Evolutionary conservation across 2,797 vertebrate species (phyloP), one percentile per base, ranked within the genome.

Genomic region (Rousettus madagascariensis): DNA sequence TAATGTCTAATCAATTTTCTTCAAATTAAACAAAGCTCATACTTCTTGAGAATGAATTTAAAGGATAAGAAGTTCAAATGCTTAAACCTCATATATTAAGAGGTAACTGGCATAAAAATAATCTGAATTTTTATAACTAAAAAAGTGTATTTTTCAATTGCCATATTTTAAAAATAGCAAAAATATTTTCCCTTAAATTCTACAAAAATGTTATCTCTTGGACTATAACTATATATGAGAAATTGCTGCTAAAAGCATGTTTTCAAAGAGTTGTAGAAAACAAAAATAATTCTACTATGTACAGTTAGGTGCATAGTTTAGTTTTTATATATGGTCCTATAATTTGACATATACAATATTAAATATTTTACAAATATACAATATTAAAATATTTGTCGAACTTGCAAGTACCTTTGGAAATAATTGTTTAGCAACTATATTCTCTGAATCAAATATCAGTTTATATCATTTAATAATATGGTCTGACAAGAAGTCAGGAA

Each of bases 11-110:
- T 63, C 41, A 85, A 75, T 80, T 95, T 92, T 92, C 43, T 86
- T 94, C 41, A 89, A 86, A 90, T 61, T 74, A 85, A 91, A 77
- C n/a, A 84, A 94, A 96, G 65, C 36, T 33, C 10, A 68, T 75
- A 80, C 1, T 61, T 92, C 80, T 4, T 87, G 11, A 87, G 46
- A 77, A 46, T 71, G 46, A 15, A 69, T 59, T 95, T 86, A 93
- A 90, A 82, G 10, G 43, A 24, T 30, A 78, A 79, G n/a, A 74
- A 92, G 49, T 66, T 84, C 85, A 41, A 85, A 79, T 78, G 72
- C 4, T 20, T 85, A 92, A 59, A 16, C 5, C 57, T 92, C 71
- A 75, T 77, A 61, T 63, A 84, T 49, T 61, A 79, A 82, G 68
- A 68, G 30, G 28, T 11, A 53, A 68, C 0, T 28, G 36, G 38